Evolutionary conservation across 2,113 vertebrate genomes (phyloP).

Genomic region (Lampris megalopsis): DNA sequence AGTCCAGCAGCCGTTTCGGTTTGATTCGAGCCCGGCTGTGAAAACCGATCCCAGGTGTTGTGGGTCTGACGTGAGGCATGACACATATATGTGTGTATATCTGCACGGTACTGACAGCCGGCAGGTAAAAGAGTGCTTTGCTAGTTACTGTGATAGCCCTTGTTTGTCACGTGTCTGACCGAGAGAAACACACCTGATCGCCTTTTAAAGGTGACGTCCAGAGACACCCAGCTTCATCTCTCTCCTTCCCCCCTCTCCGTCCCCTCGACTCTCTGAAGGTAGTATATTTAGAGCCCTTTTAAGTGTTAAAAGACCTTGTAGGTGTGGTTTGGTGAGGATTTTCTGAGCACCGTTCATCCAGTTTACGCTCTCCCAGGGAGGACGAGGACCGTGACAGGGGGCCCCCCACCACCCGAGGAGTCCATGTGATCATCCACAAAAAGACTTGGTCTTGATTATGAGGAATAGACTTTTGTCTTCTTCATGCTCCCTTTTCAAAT

Average conservation of each 20-base stretch:
- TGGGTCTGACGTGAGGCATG: constrained; percentile 18
- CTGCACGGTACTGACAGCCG: neutral
- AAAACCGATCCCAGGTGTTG: constrained; percentile 13
- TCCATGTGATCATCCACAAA: constrained; percentile 17
- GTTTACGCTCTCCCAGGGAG: constrained; percentile 48
- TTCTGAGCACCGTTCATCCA: constrained; percentile 18
- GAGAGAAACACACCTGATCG: constrained; percentile 18
- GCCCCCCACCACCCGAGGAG: neutral
- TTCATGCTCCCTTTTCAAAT: constrained; percentile 8
- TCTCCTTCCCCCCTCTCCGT: neutral
- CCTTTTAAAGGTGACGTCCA: constrained; percentile 36
- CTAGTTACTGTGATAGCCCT: constrained; percentile 61
- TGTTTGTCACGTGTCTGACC: constrained; percentile 26
- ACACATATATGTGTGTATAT: neutral
- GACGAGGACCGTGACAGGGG: constrained; percentile 1
- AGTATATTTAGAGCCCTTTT: constrained; percentile 65
- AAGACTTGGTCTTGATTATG: constrained; percentile 37
- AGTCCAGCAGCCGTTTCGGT: constrained; percentile 30
- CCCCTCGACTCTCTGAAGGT: constrained; percentile 37
- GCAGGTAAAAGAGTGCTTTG: constrained; percentile 27
- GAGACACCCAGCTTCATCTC: neutral
- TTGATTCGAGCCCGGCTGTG: constrained; percentile 45
- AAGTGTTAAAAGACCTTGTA: constrained; percentile 42
- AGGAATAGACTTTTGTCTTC: constrained; percentile 22
- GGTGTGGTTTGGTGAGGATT: constrained; percentile 36